Percentiles rank a stretch among this genome's conserved stretches.
These are phyloP conservation scores for Euphonia xanthogaster DNA, from an alignment of 2,797 vertebrate species.

Conservation along the genomic window DNA sequence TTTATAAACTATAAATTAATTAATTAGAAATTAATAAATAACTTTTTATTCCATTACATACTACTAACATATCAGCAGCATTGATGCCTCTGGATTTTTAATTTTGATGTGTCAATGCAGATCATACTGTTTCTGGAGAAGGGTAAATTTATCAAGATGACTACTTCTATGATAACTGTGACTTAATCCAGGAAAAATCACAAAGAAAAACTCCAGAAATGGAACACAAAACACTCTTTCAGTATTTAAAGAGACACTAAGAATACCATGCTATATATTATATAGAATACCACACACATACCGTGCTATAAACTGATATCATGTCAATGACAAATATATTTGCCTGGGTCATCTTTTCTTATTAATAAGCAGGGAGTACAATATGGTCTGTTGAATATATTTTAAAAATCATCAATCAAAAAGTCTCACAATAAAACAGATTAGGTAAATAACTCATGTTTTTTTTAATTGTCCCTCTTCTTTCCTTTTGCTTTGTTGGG, in stretches of 20 bases:
- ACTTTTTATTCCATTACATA: neutral
- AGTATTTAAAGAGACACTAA: neutral
- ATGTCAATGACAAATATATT: neutral
- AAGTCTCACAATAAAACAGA: neutral
- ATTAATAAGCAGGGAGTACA: neutral
- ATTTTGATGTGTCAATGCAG: neutral
- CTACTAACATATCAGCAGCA: neutral
- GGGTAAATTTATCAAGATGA: neutral
- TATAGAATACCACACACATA: neutral
- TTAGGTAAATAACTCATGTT: neutral
- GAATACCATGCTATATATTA: neutral
- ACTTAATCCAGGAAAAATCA: neutral
- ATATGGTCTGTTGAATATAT: neutral
- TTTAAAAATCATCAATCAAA: neutral
- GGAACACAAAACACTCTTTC: neutral
- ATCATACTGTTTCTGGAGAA: neutral
- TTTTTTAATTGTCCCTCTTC: rapidly evolving
- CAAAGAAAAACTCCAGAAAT: neutral
- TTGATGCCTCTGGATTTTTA: neutral
- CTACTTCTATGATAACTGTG: neutral
- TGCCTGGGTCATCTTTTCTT: rapidly evolving
- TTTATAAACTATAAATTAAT: neutral
- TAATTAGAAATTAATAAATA: neutral
- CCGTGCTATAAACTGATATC: neutral
- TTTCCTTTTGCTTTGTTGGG: neutral